Conservation (phyloP, 2,888 invertebrate species). For the Drosophila niveifrons region DNA sequence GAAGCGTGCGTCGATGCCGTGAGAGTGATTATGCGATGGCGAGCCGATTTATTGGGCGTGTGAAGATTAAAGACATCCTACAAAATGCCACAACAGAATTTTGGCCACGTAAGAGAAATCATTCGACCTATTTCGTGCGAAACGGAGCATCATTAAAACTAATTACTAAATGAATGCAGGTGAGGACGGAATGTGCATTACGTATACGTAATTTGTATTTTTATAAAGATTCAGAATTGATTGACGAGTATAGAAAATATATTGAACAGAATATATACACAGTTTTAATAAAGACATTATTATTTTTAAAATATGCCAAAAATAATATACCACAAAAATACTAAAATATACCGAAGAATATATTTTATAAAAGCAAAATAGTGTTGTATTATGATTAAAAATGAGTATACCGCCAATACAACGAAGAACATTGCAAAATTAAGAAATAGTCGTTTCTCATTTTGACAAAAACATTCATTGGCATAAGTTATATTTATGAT, state of each 20-base stretch:
- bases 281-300: too few species aligned
- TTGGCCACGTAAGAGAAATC: constrained; percentile 3
- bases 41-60: constrained; percentile 38
- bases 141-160: constrained; percentile 44
- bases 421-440: too few species aligned
- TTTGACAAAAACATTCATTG: too few species aligned
- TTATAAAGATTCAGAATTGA: background rate
- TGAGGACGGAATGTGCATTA: background rate
- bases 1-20: constrained; percentile 26
- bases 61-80: constrained; percentile 49
- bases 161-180: constrained; percentile 29
- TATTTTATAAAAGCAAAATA: too few species aligned
- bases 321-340: too few species aligned
- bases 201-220: background rate
- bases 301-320: too few species aligned
- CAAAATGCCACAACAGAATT: constrained; percentile 2
- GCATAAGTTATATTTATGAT: background rate
- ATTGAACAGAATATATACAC: too few species aligned
- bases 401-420: too few species aligned
- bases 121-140: constrained; percentile 26
- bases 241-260: too few species aligned
- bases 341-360: too few species aligned
- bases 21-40: constrained; percentile 4
- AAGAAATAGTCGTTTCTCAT: too few species aligned
- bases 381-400: too few species aligned